Evolutionary conservation across 2,888 invertebrate genomes (phyloP), one percentile per base, ranked within the genome.

Genomic region (Noctua janthe): DNA sequence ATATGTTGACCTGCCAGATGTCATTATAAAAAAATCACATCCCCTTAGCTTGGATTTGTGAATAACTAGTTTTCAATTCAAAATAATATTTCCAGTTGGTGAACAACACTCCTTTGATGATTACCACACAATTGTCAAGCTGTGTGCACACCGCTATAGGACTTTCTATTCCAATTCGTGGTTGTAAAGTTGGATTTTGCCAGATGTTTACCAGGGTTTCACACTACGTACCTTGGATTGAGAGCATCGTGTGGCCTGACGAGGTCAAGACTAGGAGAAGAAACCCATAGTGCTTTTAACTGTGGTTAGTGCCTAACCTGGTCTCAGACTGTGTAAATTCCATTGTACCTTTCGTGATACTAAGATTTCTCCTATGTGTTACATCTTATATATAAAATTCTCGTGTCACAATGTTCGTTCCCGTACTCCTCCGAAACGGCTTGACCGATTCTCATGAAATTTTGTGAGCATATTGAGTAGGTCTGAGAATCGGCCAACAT

Each of bases 141-240:
- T 59, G 59, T 15, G 59, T n/a, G 59, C 59, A 59, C 59, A 59
- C 59, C 13, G 59, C 29, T n/a, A 59, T 59, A 6, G 59, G 59
- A 59, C 1, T 59, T 13, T n/a, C 59, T n/a, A 5, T n/a, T n/a
- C 13, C 13, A 13, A 0, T n/a, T 6, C 0, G 1, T 13, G 13
- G 13, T 13, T 5, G 13, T 13, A 5, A n/a, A 1, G 13, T 0
- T 59, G n/a, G 59, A 6, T 59, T 13, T 59, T 2, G 11, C n/a
- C 59, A 59, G n/a, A n/a, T 13, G 13, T 59, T 13, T 59, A n/a
- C n/a, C 13, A 59, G 13, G 59, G 6, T 59, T 13, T 59, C 59
- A 59, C 59, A n/a, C 29, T 59, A 15, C 13, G 59, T 59, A 59
- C 59, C 59, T 59, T 59, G 59, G 59, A 59, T 59, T 59, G 59